Conservation (phyloP, 2,888 invertebrate species). For the Archaeoteleia sp. region DNA sequence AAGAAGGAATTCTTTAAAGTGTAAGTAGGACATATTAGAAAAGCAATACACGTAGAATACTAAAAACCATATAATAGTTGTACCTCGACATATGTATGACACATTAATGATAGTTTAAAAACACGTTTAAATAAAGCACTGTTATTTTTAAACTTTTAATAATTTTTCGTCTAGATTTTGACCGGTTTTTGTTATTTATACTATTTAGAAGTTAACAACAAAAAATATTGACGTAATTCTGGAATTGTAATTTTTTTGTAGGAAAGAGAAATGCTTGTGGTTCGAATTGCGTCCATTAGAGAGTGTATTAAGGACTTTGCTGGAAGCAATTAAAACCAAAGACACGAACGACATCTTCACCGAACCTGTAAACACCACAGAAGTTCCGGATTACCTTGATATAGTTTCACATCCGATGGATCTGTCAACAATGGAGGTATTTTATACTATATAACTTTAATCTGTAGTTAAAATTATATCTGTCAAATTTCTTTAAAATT, state of each 20-base stretch:
- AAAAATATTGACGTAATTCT: too few relatives aligned
- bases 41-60: too few relatives aligned
- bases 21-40: too few relatives aligned
- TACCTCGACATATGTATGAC: too few relatives aligned
- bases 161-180: too few relatives aligned
- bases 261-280: conserved; percentile 86
- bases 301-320: conserved; percentile 84
- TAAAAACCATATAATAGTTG: too few relatives aligned
- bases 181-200: too few relatives aligned
- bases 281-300: conserved; percentile 89
- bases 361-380: conserved; percentile 92
- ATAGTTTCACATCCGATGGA: conserved; percentile 93
- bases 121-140: too few relatives aligned
- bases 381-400: conserved; percentile 93
- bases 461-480: too few relatives aligned
- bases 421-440: conserved; percentile 87
- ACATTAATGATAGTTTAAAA: too few relatives aligned
- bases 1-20: conserved; percentile 91
- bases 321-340: conserved; percentile 85
- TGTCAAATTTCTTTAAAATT: not conserved
- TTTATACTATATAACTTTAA: conserved; percentile 2
- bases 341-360: conserved; percentile 93
- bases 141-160: too few relatives aligned
- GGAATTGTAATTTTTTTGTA: conserved; percentile 56
- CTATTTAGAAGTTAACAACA: too few relatives aligned